A percentile compares a stretch with the other conserved stretches of the same genome.
Conservation (phyloP, 2,888 invertebrate genomes). For the Lasioglossum pauxillum region DNA sequence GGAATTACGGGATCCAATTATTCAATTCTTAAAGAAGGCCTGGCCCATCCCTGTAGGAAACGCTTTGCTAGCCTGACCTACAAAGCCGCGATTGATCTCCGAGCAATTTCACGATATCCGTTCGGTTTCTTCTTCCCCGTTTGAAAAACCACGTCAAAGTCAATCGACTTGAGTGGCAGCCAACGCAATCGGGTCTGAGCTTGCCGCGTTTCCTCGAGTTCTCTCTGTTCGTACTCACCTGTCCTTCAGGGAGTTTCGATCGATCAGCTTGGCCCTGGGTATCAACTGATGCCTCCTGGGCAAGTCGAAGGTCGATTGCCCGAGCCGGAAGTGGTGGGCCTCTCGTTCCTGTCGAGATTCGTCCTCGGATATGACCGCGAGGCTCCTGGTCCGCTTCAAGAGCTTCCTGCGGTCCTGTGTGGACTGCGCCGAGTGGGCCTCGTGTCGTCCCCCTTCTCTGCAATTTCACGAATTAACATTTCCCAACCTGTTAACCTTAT, state of each 20-base stretch:
- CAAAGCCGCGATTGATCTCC: background rate
- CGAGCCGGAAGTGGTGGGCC: constrained; percentile 74
- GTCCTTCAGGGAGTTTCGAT: constrained; percentile 90
- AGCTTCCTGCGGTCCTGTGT: constrained; percentile 81
- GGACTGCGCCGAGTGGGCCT: constrained; percentile 72
- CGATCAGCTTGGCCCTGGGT: constrained; percentile 92
- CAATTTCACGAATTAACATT: constrained; percentile 27
- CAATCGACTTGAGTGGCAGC: constrained; percentile 20
- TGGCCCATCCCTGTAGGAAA: background rate
- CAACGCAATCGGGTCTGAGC: background rate
- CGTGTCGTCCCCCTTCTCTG: constrained; percentile 78
- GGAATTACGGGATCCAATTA: too few relatives aligned
- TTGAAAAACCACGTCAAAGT: background rate
- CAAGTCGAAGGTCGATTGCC: constrained; percentile 85
- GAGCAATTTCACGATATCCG: background rate
- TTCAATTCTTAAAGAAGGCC: background rate
- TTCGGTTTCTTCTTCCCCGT: background rate
- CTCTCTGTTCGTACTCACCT: constrained; percentile 85
- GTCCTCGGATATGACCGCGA: constrained; percentile 92
- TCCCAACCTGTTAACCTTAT: background rate
- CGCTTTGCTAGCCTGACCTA: background rate
- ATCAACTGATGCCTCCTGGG: constrained; percentile 91
- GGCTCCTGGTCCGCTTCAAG: constrained; percentile 89
- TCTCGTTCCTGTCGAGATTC: constrained; percentile 86
- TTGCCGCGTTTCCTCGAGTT: background rate